Base-by-base conservation (phyloP, 2,797 vertebrate species). In the Lophius americanus region DNA sequence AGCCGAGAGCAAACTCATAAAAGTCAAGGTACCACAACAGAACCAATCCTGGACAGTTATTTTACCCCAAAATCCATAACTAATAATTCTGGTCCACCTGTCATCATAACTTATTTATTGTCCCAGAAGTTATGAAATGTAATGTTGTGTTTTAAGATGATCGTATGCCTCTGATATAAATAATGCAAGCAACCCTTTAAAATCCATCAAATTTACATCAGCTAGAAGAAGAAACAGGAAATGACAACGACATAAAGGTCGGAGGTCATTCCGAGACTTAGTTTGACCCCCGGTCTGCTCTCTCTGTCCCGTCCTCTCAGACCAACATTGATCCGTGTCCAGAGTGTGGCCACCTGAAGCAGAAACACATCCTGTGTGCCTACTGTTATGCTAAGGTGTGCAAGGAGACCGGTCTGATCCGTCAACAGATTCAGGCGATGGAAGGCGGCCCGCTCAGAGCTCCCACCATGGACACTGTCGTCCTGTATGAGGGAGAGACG, bases 341-440 rank as follows among this genome's bases (percentile, higher is more conserved):
- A 5, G 95, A 96, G 74, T 99, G 98, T 75, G 98, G 97, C 64
- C 95, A 96, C 84, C 62, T 98, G 86, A 99, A 98, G 84, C 94
- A 94, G 92, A 99, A 97, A 60, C 95, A 99, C 0, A 12, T 94
- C 53, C 87, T 99, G 64, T 99, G 98, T 85, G 94, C 94, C 66
- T 95, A 94, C 77, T 99, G 98, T 89, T 98, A 98, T 0, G 83
- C 92, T 5, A 98, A 96, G 54, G 92, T 99, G 44, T 68, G 88
- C 70, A 91, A 60, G 74, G 97, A 99, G 89, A 97, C 96, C 0
- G 32, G 9, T 4, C 63, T 85, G 67, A 95, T 99, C 75, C 91
- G 95, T 57, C 56, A 76, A 2, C 93, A 96, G 88, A 98, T 98
- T 0, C 1, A 50, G 11, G 87, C 81, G 6, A 93, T 93, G 85